Conservation (phyloP, 1,140 invertebrate genomes). For the Onthophagus taurus region DNA sequence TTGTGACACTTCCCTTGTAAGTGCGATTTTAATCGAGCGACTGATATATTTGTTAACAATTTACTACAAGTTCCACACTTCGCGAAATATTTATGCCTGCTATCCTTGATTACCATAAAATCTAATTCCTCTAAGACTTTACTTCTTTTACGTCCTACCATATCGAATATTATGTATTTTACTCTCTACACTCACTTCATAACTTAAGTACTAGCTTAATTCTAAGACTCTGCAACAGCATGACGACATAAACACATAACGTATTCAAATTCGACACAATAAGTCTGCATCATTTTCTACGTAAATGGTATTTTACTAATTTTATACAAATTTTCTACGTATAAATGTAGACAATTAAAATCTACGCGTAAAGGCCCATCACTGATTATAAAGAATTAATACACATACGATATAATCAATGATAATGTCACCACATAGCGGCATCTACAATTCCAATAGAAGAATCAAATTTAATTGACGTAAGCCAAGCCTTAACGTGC, state of each 20-base stretch:
- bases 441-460: too few relatives aligned
- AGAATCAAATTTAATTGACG: too few relatives aligned
- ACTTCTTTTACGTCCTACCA: not conserved
- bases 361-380: not conserved
- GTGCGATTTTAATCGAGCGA: not conserved
- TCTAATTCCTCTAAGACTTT: constrained; percentile 1
- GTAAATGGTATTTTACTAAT: not conserved
- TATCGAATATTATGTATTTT: too few relatives aligned
- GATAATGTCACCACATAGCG: too few relatives aligned
- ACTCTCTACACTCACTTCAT: too few relatives aligned
- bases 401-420: too few relatives aligned
- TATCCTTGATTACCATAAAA: not conserved
- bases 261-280: not conserved
- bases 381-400: too few relatives aligned
- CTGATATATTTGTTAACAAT: constrained; percentile 4
- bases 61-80: not conserved
- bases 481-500: too few relatives aligned
- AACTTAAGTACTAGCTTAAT: not conserved
- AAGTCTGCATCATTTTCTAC: not conserved
- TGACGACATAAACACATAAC: not conserved
- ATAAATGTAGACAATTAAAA: constrained; percentile 1
- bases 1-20: too few relatives aligned
- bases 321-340: not conserved
- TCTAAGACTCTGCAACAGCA: not conserved
- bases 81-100: not conserved